Percentiles rank a stretch among this genome's conserved stretches.
These are phyloP conservation scores for Limnephilus lunatus DNA, from an alignment of 2,888 invertebrate species.

Conservation along the genomic window DNA sequence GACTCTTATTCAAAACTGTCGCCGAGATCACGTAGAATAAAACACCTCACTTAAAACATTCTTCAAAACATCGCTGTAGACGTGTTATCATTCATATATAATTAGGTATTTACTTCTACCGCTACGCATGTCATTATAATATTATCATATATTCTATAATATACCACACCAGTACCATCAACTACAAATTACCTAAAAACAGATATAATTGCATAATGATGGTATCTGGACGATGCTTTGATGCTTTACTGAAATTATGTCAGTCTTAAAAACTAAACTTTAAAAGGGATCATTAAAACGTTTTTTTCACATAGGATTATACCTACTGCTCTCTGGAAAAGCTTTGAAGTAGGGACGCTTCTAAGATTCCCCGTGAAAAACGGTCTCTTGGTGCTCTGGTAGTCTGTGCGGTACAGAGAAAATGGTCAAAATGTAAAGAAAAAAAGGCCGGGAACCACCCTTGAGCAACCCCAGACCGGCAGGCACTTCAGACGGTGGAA, in stretches of 20 bases:
- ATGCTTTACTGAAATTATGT: neutral
- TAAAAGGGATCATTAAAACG: neutral
- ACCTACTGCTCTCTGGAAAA: neutral
- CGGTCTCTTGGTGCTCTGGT: neutral
- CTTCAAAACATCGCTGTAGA: no score
- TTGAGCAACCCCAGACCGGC: conserved; percentile 10
- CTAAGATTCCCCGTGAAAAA: conserved; percentile 4
- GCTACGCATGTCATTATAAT: no score
- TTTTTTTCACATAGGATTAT: neutral
- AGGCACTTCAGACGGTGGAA: conserved; percentile 28
- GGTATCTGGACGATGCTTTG: neutral
- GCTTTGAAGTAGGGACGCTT: neutral
- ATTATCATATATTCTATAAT: no score
- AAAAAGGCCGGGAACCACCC: conserved; percentile 37
- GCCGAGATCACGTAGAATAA: neutral
- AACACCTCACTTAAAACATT: no score
- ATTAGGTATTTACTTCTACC: no score
- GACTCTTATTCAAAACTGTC: no score
- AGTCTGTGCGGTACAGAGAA: conserved; percentile 23
- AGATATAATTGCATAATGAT: neutral
- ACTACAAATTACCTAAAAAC: neutral
- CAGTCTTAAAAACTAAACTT: neutral
- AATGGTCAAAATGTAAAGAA: conserved; percentile 41
- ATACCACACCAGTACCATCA: no score
- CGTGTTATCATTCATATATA: no score